Base-by-base conservation (phyloP, 2,888 invertebrate genomes). In the Junonia oenone region DNA sequence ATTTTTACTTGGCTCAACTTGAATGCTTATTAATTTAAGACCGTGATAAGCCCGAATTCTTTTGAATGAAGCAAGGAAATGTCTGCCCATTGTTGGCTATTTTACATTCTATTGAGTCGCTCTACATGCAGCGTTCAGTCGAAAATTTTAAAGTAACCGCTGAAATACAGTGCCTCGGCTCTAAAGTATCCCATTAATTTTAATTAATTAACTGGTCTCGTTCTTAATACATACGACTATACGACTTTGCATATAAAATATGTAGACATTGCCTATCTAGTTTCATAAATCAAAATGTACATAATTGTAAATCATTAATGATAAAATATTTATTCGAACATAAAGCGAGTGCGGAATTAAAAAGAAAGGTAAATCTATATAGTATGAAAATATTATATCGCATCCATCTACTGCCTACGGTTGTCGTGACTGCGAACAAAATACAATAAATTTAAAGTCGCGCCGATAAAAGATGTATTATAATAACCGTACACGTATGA, bases 1-100 rank as follows among this genome's bases (percentile, higher is more conserved):
- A 89, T 89, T 89, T 88, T 90, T 89, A 89, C 89, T 89, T 89
- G 90, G 90, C 90, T 89, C 88, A 84, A 79, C 87, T 84, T 90
- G 89, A 89, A 89, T 89, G 81, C 90, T 89, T 90, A 90, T 89
- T 89, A 90, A 90, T 90, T 90, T 90, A 90, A 81, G 89, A 76
- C 88, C 78, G 78, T 88, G 88, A 89, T 88, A 89, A 88, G 89
- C 89, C 83, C 68, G 86, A 84, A 81, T 87, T 87, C 87, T 88
- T 85, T 85, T 87, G 82, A 87, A 88, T 86, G 83, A 77, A 79
- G 73, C 74, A 78, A 83, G 76, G 82, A 83, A 88, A 85, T 80
- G 84, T 86, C 86, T 83, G 75, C 72, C 75, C 76, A 87, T 88
- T 88, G 84, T 87, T 77, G 82, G 78, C 79, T 83, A 83, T 86